Conservation (phyloP, 1,140 invertebrate species). For the Trachelipus rathkii region DNA sequence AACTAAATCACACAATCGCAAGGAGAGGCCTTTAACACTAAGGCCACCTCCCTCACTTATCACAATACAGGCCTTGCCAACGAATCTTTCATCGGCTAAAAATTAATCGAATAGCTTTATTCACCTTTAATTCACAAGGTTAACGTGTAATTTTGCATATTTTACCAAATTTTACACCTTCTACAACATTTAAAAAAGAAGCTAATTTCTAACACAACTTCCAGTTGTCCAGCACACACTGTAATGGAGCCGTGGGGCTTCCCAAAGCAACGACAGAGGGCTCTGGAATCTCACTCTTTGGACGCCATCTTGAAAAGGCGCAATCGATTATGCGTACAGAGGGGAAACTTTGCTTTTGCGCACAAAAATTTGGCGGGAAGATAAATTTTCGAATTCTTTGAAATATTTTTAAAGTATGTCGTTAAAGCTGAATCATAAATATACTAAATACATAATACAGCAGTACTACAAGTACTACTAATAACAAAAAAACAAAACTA, state of each 20-base stretch:
- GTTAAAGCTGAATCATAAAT: no score
- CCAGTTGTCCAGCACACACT: slow-evolving; percentile 8
- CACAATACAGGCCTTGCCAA: slow-evolving; percentile 33
- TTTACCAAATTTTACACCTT: slow-evolving; percentile 2
- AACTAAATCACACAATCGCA: slow-evolving; percentile 33
- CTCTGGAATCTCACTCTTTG: neutral
- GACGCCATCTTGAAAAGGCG: neutral
- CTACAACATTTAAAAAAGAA: slow-evolving; percentile 22
- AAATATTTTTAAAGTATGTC: no score
- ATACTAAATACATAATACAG: no score
- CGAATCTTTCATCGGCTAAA: slow-evolving; percentile 38
- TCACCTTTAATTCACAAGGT: neutral
- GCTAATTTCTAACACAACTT: slow-evolving; percentile 19
- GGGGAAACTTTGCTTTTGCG: neutral
- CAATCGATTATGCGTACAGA: slow-evolving; percentile 25
- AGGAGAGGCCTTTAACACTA: slow-evolving; percentile 20
- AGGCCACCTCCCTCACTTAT: slow-evolving; percentile 16
- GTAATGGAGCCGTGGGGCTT: slow-evolving; percentile 23
- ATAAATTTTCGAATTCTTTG: neutral
- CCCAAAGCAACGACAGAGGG: slow-evolving; percentile 3
- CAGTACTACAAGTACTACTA: no score
- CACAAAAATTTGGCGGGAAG: neutral
- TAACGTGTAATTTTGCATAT: slow-evolving; percentile 27
- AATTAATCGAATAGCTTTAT: slow-evolving; percentile 10
- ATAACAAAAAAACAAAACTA: no score